phyloP scores from a whole-genome alignment of 2,113 vertebrate genomes.

The Craseonycteris thonglongyai region DNA sequence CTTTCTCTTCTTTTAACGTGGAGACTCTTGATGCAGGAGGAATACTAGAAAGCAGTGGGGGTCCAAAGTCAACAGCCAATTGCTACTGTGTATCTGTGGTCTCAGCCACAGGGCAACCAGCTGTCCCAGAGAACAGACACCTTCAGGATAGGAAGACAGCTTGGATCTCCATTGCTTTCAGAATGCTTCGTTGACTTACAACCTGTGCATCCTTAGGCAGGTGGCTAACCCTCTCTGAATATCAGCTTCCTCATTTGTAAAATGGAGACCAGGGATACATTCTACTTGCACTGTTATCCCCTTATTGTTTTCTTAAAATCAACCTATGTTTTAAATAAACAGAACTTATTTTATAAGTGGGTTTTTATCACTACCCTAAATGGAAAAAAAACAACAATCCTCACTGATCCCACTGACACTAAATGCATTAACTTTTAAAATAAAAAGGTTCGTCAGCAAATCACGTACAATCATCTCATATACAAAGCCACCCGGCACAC shows the following conservation, averaged over 20 bases:
- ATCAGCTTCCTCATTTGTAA: not conserved
- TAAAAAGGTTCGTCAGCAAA: not conserved
- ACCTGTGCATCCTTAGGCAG: not conserved
- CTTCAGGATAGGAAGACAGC: not conserved
- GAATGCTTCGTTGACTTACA: not conserved
- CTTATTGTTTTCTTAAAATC: not conserved
- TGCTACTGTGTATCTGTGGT: not conserved
- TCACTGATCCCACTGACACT: not conserved
- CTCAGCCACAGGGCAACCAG: not conserved
- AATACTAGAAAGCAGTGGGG: not conserved
- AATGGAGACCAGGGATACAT: not conserved
- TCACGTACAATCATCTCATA: not conserved
- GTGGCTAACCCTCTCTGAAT: not conserved
- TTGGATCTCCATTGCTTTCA: not conserved
- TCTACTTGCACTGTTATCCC: not conserved
- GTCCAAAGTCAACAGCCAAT: not conserved
- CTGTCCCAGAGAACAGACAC: not conserved
- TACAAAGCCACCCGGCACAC: not conserved
- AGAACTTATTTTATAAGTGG: not conserved
- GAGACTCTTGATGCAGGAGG: not conserved
- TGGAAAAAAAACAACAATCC: not conserved
- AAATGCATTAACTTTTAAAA: not conserved
- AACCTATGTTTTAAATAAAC: not conserved
- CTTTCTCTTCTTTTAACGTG: not conserved
- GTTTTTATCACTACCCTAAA: not conserved